Conservation (phyloP, 2,797 vertebrate species). For the Chelon auratus region DNA sequence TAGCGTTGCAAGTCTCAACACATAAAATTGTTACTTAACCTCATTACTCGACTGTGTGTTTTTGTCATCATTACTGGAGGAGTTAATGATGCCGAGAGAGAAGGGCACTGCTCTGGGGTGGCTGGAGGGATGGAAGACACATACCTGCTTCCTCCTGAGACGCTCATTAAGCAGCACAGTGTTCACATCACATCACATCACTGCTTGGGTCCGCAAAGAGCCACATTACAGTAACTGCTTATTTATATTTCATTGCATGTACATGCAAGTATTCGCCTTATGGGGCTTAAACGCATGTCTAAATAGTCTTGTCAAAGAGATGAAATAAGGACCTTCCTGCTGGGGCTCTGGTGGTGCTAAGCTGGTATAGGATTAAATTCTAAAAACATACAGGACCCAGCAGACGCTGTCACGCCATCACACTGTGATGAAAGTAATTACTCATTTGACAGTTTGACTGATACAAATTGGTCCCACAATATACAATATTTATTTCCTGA, state of each 20-base stretch:
- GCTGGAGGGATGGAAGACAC: conserved; percentile 71
- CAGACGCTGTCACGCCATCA: background rate
- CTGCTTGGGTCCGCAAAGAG: conserved; percentile 41
- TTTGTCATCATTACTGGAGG: conserved; percentile 63
- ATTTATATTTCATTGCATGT: conserved; percentile 48
- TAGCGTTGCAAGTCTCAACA: conserved; percentile 19
- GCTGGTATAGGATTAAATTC: conserved; percentile 5
- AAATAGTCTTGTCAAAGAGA: conserved; percentile 42
- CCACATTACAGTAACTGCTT: conserved; percentile 51
- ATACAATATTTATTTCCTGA: background rate
- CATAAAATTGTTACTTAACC: conserved; percentile 54
- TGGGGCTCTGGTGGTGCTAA: conserved; percentile 4
- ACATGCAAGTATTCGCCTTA: conserved; percentile 33
- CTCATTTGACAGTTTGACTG: background rate
- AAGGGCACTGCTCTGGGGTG: conserved; percentile 64
- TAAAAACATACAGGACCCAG: background rate
- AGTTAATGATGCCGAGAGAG: conserved; percentile 79
- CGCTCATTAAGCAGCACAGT: conserved; percentile 73
- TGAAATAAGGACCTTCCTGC: background rate
- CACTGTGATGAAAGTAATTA: background rate
- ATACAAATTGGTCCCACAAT: conserved; percentile 1
- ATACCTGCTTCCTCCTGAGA: conserved; percentile 77
- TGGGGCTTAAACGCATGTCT: conserved; percentile 28
- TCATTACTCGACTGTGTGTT: conserved; percentile 59
- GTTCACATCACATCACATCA: conserved; percentile 55